Base-by-base conservation (phyloP, 2,888 invertebrate species). In the Lithodes maja region DNA sequence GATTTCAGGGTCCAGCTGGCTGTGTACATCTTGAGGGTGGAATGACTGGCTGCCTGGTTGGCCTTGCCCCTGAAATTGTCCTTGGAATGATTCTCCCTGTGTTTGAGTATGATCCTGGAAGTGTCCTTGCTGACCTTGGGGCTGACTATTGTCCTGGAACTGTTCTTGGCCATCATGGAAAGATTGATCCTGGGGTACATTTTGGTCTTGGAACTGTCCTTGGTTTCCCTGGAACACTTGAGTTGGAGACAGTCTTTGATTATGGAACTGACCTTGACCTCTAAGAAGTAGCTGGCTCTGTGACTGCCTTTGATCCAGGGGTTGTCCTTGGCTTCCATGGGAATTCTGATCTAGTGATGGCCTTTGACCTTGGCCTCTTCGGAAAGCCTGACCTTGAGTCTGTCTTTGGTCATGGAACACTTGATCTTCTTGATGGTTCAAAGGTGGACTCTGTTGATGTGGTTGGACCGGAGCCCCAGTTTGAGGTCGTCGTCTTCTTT, bases 221-320 rank as follows among this genome's bases (percentile, higher is more conserved):
- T 71, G 74, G 9, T n/a, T 50, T 69, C 54, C 61, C 52, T 78
- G 77, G 68, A 68, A 85, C 50, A 15, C 1, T 9, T 78, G 52
- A 61, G 61, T 68, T 9, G 54, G 68, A 3, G 83, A 53, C 1
- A 1, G 2, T 17, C 61, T 17, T 2, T 9, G 81, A 12, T 61
- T 17, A 12, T 81, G 81, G 79, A 79, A 52, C 53, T 53, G 82
- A 69, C 33, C 49, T 49, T 71, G 74, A n/a, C 52, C 77, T 69
- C 54, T 55, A 17, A 61, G 77, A 53, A 78, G 78, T 68, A 15
- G 3, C 15, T 77, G 33, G n/a, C 77, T 55, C 5, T 71, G 55
- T 15, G 82, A 52, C 1, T 1, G 3, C 15, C 53, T 12, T 2
- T 55, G 80, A 17, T 80, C 55, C 17, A 54, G 80, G 77, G 50